A percentile compares a stretch with the other conserved stretches of the same genome.
phyloP scores from a whole-genome alignment of 2,888 invertebrate species.

The Ennomos fuscantarius region DNA sequence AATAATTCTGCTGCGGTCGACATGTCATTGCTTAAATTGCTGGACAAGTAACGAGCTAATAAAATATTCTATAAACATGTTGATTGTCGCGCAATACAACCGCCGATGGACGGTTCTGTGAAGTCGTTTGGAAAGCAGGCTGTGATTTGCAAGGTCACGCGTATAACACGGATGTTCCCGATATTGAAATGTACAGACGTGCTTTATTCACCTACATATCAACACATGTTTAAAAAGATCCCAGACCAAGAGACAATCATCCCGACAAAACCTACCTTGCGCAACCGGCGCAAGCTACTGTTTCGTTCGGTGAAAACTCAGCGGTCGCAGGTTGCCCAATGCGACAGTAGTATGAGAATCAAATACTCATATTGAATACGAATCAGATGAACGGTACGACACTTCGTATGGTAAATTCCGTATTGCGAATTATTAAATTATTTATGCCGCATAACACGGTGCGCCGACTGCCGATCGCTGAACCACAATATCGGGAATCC shows the following conservation, averaged over 20 bases:
- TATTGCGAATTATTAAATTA: constrained; percentile 86
- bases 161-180: constrained; percentile 85
- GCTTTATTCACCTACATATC: constrained; percentile 85
- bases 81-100: constrained; percentile 75
- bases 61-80: constrained; percentile 74
- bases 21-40: constrained; percentile 68
- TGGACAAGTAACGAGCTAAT: constrained; percentile 67
- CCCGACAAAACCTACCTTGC: constrained; percentile 66
- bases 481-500: constrained; percentile 85
- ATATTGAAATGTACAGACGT: constrained; percentile 85
- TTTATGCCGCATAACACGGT: constrained; percentile 83
- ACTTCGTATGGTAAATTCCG: constrained; percentile 83
- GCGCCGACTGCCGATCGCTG: constrained; percentile 76
- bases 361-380: constrained; percentile 85
- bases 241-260: constrained; percentile 55
- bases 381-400: constrained; percentile 82
- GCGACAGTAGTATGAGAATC: constrained; percentile 84
- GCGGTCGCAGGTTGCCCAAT: constrained; percentile 74
- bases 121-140: constrained; percentile 85
- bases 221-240: constrained; percentile 79
- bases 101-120: constrained; percentile 77
- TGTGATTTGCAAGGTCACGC: constrained; percentile 86
- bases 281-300: constrained; percentile 56
- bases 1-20: constrained; percentile 58
- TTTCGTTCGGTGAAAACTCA: constrained; percentile 64